Evolutionary conservation across 2,797 vertebrate genomes (phyloP), one percentile per base, ranked within the genome.

Genomic region (Silurus aristotelis): DNA sequence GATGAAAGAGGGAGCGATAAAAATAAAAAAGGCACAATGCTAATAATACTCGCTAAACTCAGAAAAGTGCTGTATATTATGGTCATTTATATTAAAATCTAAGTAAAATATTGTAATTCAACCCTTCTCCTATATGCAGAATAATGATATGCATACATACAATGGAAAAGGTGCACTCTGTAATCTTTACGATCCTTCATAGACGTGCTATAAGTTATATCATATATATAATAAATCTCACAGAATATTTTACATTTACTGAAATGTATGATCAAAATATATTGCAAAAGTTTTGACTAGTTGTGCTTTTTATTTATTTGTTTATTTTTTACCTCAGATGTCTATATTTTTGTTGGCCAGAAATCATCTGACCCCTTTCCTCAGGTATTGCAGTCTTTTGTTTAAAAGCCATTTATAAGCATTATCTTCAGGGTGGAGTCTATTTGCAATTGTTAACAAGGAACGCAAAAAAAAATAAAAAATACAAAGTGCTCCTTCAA

Each of bases 401-500:
- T n/a, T 27, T 75, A 55, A 56, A 75, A 27, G 6, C 13, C 14
- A 56, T 12, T 77, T 17, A 77, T 13, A 0, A 77, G 10, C 9
- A 27, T 22, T 61, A 22, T 17, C 5, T 7, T 27, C 27, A 75
- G 17, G n/a, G 14, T 56, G 13, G 14, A 2, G 15, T 56, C 13
- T 52, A 19, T 52, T 22, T 73, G 12, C 73, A 10, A 15, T 12
- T 58, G 14, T 15, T 31, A 52, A 15, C 73, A 58, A 76, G 20
- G 43, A 0, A 17, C 13, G 3, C 2, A 72, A 27, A 55, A 73
- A 77, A 13, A 58, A 5, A n/a, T n/a, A 64, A n/a, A 22, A 22
- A 4, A 66, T 6, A 60, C 10, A 61, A 58, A 46, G 27, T n/a
- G 58, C 76, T 78, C 58, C 58, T 78, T 78, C 43, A 78, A 78